Evolutionary conservation across 2,797 vertebrate species (phyloP).

Genomic region (Anguilla marmorata): DNA sequence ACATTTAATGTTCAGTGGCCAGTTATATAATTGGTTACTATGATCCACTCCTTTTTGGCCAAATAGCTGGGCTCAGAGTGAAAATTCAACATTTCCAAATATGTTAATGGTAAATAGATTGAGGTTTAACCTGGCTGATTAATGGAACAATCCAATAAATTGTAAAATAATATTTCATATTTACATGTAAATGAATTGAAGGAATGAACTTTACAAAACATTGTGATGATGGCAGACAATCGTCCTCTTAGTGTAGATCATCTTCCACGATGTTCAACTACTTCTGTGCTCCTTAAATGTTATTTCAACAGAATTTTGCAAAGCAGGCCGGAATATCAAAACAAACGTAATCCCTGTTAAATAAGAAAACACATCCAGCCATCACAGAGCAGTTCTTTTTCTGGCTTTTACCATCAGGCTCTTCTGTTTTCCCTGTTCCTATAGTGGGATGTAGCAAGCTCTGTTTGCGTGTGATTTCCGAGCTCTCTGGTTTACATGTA

Average conservation of each 20-base stretch:
- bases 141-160: neutral
- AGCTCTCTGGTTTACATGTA: neutral
- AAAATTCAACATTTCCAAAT: neutral
- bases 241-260: neutral
- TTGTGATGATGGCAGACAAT: neutral
- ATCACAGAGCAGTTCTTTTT: neutral
- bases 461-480: neutral
- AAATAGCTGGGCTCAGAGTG: neutral
- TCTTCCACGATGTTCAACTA: neutral
- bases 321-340: neutral
- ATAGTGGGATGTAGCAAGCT: neutral
- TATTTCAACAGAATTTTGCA: neutral
- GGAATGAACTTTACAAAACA: neutral
- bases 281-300: neutral
- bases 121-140: neutral
- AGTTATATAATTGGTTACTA: constrained; percentile 12
- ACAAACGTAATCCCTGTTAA: neutral
- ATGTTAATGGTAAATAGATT: neutral
- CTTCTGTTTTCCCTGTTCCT: neutral
- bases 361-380: neutral
- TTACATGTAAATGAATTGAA: neutral
- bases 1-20: neutral
- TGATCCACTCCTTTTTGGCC: neutral
- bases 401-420: neutral
- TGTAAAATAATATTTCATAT: neutral